Percentiles rank a stretch among this genome's conserved stretches.
phyloP scores from a whole-genome alignment of 2,797 vertebrate genomes.

The Acanthurus lineatus region DNA sequence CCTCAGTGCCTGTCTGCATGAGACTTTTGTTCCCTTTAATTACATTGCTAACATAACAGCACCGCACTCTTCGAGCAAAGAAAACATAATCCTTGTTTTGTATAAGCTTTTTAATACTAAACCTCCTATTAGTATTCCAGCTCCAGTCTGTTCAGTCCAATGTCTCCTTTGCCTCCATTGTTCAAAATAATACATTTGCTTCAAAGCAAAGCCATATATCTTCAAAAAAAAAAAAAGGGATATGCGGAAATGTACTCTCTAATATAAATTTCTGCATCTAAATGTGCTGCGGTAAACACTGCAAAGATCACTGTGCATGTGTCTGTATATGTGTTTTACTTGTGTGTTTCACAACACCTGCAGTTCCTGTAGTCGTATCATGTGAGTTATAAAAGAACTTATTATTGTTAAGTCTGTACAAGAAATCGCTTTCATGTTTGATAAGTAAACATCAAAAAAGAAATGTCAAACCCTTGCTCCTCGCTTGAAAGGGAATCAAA shows the following conservation, averaged over 20 bases:
- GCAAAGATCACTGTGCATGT: slow-evolving; percentile 9
- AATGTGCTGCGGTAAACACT: slow-evolving; percentile 50
- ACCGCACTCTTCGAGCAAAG: slow-evolving; percentile 24
- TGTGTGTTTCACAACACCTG: slow-evolving; percentile 36
- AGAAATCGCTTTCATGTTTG: slow-evolving; percentile 58
- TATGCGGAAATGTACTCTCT: slow-evolving; percentile 59
- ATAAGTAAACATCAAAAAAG: slow-evolving; percentile 60
- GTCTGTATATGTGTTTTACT: slow-evolving; percentile 11
- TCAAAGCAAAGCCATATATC: slow-evolving; percentile 62
- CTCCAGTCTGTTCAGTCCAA: slow-evolving; percentile 39
- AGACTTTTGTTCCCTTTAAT: neutral
- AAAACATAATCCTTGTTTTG: slow-evolving; percentile 51
- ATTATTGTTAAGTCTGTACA: slow-evolving; percentile 27
- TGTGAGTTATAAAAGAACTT: slow-evolving; percentile 32
- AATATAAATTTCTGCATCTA: slow-evolving; percentile 53
- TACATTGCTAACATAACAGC: slow-evolving; percentile 40
- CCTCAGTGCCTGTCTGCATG: neutral
- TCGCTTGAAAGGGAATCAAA: slow-evolving; percentile 64
- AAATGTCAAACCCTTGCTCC: slow-evolving; percentile 43
- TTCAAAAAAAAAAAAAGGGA: slow-evolving; percentile 57
- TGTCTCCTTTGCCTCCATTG: slow-evolving; percentile 49
- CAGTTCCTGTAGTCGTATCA: slow-evolving; percentile 12
- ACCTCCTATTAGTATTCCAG: slow-evolving; percentile 68
- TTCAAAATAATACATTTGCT: slow-evolving; percentile 50
- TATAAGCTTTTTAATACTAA: slow-evolving; percentile 59